Base-by-base conservation (phyloP, 2,888 invertebrate genomes). In the Tortricodes alternella region DNA sequence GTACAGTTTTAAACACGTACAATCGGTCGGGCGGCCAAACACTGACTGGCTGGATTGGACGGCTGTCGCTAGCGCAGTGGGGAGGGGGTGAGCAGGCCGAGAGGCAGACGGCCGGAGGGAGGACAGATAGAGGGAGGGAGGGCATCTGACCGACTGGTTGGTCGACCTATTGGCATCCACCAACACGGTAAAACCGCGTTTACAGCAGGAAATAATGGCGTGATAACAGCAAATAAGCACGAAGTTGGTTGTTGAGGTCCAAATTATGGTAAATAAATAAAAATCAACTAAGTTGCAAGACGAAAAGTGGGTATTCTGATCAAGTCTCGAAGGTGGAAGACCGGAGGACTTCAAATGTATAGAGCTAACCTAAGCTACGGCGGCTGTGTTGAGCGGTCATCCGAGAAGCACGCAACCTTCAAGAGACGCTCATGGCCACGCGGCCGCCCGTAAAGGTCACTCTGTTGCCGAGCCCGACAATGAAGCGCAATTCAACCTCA, bases 141-240 rank as follows among this genome's bases (percentile, higher is more conserved):
- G 80, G 80, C 80, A 85, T 84, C 88, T 88, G 83, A 78, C 74
- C 79, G 85, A 87, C 89, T 89, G 87, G 89, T 89, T 88, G 89
- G 88, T 79, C 89, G 88, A 89, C 88, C 85, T 84, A 87, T 84
- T 88, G 83, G 87, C 84, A 83, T 76, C 78, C 76, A 85, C 83
- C 71, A 78, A 79, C 77, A 78, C 79, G 56, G 37, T 56, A 56
- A 56, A 76, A 61, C 68, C 71, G 75, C 77, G 80, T 76, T 76
- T 53, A 49, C 56, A 59, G 51, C 51, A 59, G 75, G 80, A 82
- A 81, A 78, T 66, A 68, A 85, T 83, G 82, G 76, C 80, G 77
- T 75, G 74, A 68, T 71, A 73, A 71, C 71, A 35, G 43, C 29
- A 11, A 29, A 11, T 11, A n/a, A 37, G n/a, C 18, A 64, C 60